Evolutionary conservation across 1,140 invertebrate genomes (phyloP).

Genomic region (Goniozus legneri): DNA sequence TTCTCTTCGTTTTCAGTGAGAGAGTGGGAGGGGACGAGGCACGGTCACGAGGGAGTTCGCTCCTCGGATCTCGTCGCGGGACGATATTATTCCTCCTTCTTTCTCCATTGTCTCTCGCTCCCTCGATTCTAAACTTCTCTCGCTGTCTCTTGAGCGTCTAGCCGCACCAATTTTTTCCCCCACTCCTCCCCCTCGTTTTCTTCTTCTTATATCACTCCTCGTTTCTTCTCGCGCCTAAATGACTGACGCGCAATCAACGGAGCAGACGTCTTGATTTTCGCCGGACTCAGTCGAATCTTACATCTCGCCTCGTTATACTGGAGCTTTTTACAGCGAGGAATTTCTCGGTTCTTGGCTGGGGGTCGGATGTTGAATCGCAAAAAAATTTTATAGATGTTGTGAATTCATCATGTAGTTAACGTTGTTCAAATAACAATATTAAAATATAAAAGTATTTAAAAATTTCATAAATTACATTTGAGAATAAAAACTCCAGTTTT

Average conservation of each 20-base stretch:
- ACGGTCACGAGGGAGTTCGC: constrained; percentile 27
- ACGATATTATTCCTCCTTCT: constrained; percentile 33
- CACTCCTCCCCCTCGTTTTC: neutral
- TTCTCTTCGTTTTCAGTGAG: constrained; percentile 36
- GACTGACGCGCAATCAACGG: constrained; percentile 20
- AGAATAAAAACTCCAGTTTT: neutral
- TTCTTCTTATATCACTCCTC: constrained; percentile 4
- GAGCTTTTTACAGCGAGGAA: neutral
- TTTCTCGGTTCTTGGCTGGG: neutral
- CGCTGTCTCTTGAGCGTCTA: neutral
- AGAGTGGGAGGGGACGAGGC: constrained; percentile 16
- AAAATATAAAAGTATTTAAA: no score
- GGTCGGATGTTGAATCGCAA: neutral
- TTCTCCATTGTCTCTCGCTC: neutral
- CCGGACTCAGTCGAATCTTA: neutral
- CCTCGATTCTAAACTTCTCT: neutral
- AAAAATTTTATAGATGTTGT: neutral
- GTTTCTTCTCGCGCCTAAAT: constrained; percentile 10
- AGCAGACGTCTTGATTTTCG: neutral
- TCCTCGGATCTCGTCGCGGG: constrained; percentile 27
- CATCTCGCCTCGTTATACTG: no score
- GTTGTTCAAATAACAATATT: no score
- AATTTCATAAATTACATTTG: neutral
- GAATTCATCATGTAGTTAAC: no score
- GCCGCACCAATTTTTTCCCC: constrained; percentile 9